phyloP scores from a whole-genome alignment of 2,888 invertebrate genomes.

The Pimpla rufipes region DNA sequence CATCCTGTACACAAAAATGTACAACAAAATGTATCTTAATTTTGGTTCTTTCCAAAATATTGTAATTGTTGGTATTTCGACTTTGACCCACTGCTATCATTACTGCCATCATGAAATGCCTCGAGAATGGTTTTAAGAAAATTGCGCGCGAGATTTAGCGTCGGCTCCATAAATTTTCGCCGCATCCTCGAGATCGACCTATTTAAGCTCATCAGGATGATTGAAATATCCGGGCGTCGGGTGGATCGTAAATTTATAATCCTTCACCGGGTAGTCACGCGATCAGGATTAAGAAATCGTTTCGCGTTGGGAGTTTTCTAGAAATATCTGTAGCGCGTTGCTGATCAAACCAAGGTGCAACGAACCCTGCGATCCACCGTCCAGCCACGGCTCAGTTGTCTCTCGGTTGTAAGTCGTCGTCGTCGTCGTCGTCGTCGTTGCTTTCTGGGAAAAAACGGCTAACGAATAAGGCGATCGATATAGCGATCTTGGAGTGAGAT shows the following conservation, averaged over 20 bases:
- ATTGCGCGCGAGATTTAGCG: neutral
- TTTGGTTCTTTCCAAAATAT: neutral
- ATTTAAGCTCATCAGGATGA: neutral
- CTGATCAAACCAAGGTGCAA: constrained; percentile 49
- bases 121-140: neutral
- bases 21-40: too few relatives aligned
- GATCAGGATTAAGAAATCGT: constrained; percentile 16
- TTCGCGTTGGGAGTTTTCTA: constrained; percentile 23
- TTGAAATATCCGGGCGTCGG: constrained; percentile 12
- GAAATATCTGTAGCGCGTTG: constrained; percentile 2
- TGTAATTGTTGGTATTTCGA: neutral
- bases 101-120: neutral
- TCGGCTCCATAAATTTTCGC: neutral
- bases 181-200: neutral
- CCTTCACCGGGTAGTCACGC: neutral
- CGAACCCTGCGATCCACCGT: constrained; percentile 56
- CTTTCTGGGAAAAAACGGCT: constrained; percentile 47
- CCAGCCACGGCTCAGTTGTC: constrained; percentile 36
- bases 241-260: constrained; percentile 1
- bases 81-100: neutral
- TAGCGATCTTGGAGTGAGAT: constrained; percentile 50
- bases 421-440: constrained; percentile 36
- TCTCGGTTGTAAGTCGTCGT: constrained; percentile 24
- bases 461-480: constrained; percentile 62
- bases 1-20: too few relatives aligned